phyloP scores from a whole-genome alignment of 2,797 vertebrate species.

The Takifugu ocellatus region DNA sequence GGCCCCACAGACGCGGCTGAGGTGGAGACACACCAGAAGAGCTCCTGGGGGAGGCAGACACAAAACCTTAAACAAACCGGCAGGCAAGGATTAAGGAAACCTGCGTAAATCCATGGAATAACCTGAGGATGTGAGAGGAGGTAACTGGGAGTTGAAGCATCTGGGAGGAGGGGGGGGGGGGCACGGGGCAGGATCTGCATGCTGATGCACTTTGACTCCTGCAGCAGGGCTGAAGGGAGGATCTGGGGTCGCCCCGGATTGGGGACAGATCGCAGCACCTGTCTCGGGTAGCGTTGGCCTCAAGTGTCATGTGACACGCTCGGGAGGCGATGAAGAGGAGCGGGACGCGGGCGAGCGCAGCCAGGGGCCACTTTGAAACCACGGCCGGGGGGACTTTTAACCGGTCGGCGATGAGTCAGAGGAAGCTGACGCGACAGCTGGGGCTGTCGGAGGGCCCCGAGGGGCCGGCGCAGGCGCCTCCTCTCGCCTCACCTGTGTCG shows the following conservation, averaged over 20 bases:
- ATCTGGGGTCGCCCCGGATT: constrained; percentile 37
- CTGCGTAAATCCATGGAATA: constrained; percentile 42
- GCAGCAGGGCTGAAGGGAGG: constrained; percentile 39
- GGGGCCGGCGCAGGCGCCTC: constrained; percentile 42
- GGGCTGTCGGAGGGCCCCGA: constrained; percentile 60
- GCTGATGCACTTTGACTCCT: constrained; percentile 53
- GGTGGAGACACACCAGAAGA: constrained; percentile 47
- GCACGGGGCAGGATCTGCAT: constrained; percentile 46
- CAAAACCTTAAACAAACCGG: constrained; percentile 32
- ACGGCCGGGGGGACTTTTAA: constrained; percentile 45
- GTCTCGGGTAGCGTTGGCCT: constrained; percentile 28
- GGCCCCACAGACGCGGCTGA: constrained; percentile 26
- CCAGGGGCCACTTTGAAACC: constrained; percentile 47
- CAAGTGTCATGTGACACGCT: constrained; percentile 32
- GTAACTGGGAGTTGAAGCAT: constrained; percentile 34
- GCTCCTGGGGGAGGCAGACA: constrained; percentile 19
- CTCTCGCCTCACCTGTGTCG: constrained; percentile 57
- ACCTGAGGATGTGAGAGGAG: constrained; percentile 37
- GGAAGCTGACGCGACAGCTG: constrained; percentile 67
- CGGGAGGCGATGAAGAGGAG: constrained; percentile 46
- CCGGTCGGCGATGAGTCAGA: constrained; percentile 68
- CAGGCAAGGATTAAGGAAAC: constrained; percentile 49
- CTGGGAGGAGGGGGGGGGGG: constrained; percentile 44
- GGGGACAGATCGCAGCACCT: constrained; percentile 28
- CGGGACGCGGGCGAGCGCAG: constrained; percentile 39